phyloP scores from a whole-genome alignment of 2,888 invertebrate species.

The Lagria hirta region DNA sequence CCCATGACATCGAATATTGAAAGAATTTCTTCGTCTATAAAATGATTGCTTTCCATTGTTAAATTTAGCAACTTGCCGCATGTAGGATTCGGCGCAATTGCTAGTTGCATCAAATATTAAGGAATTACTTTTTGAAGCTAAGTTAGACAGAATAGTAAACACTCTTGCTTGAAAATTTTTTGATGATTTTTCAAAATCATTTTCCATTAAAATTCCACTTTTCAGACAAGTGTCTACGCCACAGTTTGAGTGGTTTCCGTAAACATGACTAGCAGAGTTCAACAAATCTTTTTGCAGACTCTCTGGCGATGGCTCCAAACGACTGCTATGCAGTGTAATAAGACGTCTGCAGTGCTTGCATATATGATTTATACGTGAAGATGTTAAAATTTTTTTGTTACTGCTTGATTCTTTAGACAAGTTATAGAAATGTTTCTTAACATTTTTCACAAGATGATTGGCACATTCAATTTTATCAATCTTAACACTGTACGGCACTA shows the following conservation, averaged over 20 bases:
- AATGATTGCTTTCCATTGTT: slow-evolving; percentile 1
- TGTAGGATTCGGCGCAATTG: neutral
- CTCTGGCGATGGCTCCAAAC: neutral
- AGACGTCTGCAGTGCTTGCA: neutral
- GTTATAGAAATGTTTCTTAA: slow-evolving; percentile 4
- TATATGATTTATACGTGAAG: neutral
- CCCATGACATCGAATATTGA: neutral
- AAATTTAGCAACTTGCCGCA: slow-evolving; percentile 2
- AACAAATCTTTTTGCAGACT: neutral
- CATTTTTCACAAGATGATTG: slow-evolving; percentile 30
- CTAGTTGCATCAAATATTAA: neutral
- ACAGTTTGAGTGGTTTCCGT: neutral
- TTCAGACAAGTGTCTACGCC: neutral
- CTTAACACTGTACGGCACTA: slow-evolving; percentile 24
- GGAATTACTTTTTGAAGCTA: neutral
- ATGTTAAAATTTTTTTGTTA: neutral
- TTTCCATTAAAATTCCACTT: neutral
- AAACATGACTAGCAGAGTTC: neutral
- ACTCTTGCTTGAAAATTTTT: neutral
- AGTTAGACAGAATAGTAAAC: neutral
- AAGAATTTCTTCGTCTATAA: neutral
- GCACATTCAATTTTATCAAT: slow-evolving; percentile 27
- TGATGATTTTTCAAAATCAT: neutral
- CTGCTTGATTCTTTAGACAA: slow-evolving; percentile 4
- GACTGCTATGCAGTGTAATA: neutral